Percentiles rank a stretch among this genome's conserved stretches.
phyloP scores from a whole-genome alignment of 2,113 vertebrate species.

The Cottus gobio region DNA sequence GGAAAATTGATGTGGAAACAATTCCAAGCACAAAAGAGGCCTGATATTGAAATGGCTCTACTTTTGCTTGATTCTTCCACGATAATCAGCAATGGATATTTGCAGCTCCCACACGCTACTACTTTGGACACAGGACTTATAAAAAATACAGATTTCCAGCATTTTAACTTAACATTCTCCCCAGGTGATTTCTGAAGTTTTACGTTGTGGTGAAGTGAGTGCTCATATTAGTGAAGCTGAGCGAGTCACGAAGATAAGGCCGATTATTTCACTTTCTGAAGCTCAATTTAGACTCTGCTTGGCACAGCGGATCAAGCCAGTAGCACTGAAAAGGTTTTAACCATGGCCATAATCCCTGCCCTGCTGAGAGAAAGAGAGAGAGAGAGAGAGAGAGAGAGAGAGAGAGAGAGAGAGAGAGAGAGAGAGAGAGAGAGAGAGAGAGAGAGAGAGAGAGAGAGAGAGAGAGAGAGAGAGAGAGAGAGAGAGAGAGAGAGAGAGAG shows the following conservation, averaged over 20 bases:
- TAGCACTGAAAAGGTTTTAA: conserved; percentile 68
- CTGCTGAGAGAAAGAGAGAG: conserved; percentile 39
- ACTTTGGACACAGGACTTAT: not conserved
- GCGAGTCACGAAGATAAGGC: conserved; percentile 52
- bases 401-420: too few relatives aligned
- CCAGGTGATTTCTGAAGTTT: conserved; percentile 11
- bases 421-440: too few relatives aligned
- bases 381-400: too few relatives aligned
- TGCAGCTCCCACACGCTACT: conserved; percentile 28
- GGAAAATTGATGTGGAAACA: conserved; percentile 49
- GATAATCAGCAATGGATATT: conserved; percentile 19
- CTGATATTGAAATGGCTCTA: conserved; percentile 32
- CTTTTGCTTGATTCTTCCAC: conserved; percentile 23
- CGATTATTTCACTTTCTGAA: conserved; percentile 68
- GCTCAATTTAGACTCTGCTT: conserved; percentile 63
- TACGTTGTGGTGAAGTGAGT: conserved; percentile 9
- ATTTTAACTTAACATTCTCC: conserved; percentile 2
- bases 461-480: too few relatives aligned
- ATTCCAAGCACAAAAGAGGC: conserved; percentile 26
- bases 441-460: too few relatives aligned
- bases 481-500: too few relatives aligned
- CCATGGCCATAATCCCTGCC: conserved; percentile 65
- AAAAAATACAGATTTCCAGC: conserved; percentile 1
- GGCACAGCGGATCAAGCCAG: conserved; percentile 62
- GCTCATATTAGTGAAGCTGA: conserved; percentile 18